Conservation (phyloP, 2,113 vertebrate genomes). For the Nicator chloris region DNA sequence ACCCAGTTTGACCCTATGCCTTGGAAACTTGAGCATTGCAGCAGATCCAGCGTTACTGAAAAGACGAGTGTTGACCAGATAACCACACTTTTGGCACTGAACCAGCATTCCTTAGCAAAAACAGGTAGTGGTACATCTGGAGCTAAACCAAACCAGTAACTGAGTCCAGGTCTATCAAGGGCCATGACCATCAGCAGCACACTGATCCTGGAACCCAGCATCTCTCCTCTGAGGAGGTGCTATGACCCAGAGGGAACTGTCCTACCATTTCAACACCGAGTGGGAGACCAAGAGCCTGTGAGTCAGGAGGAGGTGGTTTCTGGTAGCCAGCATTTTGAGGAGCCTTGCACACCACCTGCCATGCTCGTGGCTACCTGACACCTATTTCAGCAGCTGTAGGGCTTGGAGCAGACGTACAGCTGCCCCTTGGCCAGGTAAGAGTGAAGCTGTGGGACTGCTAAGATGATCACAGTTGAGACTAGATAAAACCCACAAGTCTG, state of each 20-base stretch:
- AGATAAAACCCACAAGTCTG: background rate
- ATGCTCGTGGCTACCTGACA: accelerated
- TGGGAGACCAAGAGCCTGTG: background rate
- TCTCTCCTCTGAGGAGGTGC: background rate
- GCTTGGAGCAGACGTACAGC: background rate
- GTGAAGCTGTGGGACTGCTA: background rate
- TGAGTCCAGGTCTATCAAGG: too few species aligned
- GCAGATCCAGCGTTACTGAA: background rate
- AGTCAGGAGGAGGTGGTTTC: background rate
- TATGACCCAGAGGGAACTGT: background rate
- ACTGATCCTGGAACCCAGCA: background rate
- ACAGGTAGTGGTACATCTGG: background rate
- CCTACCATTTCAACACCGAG: background rate
- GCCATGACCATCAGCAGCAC: background rate
- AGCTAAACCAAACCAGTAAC: background rate
- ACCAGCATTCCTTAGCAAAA: background rate
- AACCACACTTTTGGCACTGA: background rate
- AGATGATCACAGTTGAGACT: background rate
- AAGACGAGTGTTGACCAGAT: background rate
- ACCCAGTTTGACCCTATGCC: background rate
- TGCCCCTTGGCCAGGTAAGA: background rate
- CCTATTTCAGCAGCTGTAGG: background rate
- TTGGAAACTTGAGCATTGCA: background rate
- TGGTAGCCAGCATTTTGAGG: background rate
- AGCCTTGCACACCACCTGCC: background rate